A percentile compares a stretch with the other conserved stretches of the same genome.
phyloP scores from a whole-genome alignment of 2,797 vertebrate species.

The Momotus momota region DNA sequence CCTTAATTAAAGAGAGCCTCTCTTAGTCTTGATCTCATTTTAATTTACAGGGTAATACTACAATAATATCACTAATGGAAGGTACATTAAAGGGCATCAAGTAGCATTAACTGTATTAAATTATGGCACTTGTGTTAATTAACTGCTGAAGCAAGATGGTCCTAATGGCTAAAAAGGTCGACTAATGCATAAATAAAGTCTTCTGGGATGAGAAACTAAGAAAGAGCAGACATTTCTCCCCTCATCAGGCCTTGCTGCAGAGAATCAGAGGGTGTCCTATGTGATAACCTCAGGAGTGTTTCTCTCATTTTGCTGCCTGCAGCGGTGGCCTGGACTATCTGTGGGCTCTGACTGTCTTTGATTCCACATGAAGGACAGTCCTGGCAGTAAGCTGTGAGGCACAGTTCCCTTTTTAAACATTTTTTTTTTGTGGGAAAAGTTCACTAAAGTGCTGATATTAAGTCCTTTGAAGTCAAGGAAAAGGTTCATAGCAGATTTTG shows the following conservation, averaged over 20 bases:
- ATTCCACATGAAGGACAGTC: not conserved
- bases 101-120: conserved; percentile 86
- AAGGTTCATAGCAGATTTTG: conserved; percentile 38
- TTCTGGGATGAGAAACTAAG: conserved; percentile 44
- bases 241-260: not conserved
- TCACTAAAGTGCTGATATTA: not conserved
- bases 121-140: conserved; percentile 88
- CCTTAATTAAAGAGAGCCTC: conserved; percentile 88
- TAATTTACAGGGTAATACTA: conserved; percentile 83
- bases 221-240: conserved; percentile 32
- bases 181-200: conserved; percentile 80
- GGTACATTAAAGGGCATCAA: conserved; percentile 85
- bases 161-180: conserved; percentile 79
- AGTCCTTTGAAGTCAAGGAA: conserved; percentile 24
- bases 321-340: not conserved
- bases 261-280: conserved; percentile 4
- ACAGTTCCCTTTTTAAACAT: not conserved
- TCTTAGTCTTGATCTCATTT: conserved; percentile 83
- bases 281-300: not conserved
- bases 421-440: not conserved
- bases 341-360: not conserved
- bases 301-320: not conserved
- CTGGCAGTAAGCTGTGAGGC: conserved; percentile 4
- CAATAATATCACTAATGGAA: conserved; percentile 86
- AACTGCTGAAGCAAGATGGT: conserved; percentile 83